A percentile compares a stretch with the other conserved stretches of the same genome.
phyloP scores from a whole-genome alignment of 2,113 vertebrate genomes.

The Calidris pugnax region DNA sequence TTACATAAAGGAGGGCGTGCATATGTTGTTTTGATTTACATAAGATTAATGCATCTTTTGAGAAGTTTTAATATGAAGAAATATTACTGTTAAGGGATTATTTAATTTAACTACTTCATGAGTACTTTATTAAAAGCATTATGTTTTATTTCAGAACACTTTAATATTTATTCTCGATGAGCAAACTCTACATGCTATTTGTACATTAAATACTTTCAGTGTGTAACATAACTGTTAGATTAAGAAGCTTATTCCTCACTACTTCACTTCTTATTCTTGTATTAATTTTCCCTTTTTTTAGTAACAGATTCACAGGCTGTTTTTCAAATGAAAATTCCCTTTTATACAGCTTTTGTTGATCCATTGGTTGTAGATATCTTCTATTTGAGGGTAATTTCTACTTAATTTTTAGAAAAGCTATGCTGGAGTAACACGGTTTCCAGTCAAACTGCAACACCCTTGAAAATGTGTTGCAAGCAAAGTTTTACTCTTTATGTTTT shows the following conservation, averaged over 20 bases:
- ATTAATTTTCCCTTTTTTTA: not conserved
- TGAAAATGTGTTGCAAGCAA: not conserved
- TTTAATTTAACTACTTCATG: not conserved
- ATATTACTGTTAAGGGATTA: not conserved
- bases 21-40: not conserved
- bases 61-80: not conserved
- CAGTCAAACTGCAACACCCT: not conserved
- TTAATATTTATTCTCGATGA: not conserved
- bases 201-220: not conserved
- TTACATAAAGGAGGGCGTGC: not conserved
- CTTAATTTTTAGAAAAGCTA: not conserved
- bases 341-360: not conserved
- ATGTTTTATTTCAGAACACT: not conserved
- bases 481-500: not conserved
- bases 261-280: not conserved
- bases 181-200: not conserved
- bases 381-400: not conserved
- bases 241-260: not conserved
- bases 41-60: not conserved
- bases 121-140: not conserved
- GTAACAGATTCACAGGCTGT: not conserved
- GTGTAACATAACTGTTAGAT: fast-evolving
- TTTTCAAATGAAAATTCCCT: not conserved
- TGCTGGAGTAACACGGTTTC: not conserved
- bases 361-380: not conserved